Base-by-base conservation (phyloP, 2,888 invertebrate species). In the Serripes groenlandicus region DNA sequence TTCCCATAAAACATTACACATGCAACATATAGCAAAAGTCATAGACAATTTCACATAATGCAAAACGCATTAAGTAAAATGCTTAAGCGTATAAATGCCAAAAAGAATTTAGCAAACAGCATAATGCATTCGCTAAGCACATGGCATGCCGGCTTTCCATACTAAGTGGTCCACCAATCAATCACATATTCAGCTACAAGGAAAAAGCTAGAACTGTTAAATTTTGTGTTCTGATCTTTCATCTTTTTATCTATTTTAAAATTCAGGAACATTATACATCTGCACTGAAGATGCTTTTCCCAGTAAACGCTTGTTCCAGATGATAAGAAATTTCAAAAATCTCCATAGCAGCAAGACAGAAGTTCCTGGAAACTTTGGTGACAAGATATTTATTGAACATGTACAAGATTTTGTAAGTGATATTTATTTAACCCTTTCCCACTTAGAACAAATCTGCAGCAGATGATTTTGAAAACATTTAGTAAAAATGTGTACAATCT, bases 201-300 rank as follows among this genome's bases (percentile, higher is more conserved):
- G n/a, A n/a, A n/a, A n/a, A n/a, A n/a, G n/a, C n/a, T n/a, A n/a
- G n/a, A n/a, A n/a, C n/a, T n/a, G n/a, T n/a, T n/a, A n/a, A n/a
- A n/a, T n/a, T n/a, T n/a, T n/a, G n/a, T n/a, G n/a, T n/a, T n/a
- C n/a, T n/a, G n/a, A n/a, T n/a, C n/a, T 42, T 42, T 42, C 42
- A 11, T 42, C 18, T 42, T 42, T 42, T 42, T 18, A 42, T 42
- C 18, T 11, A n/a, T 21, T 58, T 7, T 58, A 58, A 49, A 79
- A 86, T 93, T 42, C 86, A 96, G 96, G 95, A 30, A 96, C 96
- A 71, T 96, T 97, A 23, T 97, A 97, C 90, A 96, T 97, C 88
- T 97, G 96, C 90, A 97, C 97, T 0, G 97, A 97, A 95, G 96
- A 97, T 93, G 94, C 95, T 71, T 97, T 97, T 94, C 97, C 97